phyloP scores from a whole-genome alignment of 2,113 vertebrate genomes.

The Eptesicus fuscus region DNA sequence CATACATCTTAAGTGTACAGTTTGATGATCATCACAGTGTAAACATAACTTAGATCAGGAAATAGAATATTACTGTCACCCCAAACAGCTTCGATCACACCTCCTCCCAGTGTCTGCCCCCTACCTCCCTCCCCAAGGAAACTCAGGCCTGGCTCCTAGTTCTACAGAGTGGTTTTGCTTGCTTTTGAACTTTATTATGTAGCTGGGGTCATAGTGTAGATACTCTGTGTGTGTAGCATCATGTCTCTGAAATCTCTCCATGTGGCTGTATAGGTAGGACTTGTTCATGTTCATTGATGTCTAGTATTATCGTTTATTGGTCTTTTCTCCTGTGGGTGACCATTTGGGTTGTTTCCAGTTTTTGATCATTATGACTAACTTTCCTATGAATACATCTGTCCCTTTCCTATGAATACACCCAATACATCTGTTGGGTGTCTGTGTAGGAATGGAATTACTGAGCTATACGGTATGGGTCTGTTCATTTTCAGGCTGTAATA shows the following conservation, averaged over 20 bases:
- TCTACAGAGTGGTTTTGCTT: neutral
- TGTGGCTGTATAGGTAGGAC: neutral
- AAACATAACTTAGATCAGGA: neutral
- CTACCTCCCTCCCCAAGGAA: neutral
- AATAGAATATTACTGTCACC: neutral
- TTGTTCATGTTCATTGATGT: neutral
- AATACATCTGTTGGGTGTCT: neutral
- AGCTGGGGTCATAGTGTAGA: neutral
- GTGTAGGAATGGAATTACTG: neutral
- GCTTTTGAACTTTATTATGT: neutral
- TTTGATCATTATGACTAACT: neutral
- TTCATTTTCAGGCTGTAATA: neutral
- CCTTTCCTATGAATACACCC: neutral
- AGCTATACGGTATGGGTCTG: neutral
- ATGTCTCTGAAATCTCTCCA: conserved; percentile 1
- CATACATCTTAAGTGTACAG: neutral
- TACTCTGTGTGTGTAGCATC: neutral
- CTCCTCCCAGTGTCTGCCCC: neutral
- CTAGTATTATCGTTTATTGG: neutral
- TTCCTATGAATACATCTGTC: neutral
- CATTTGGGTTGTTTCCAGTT: neutral
- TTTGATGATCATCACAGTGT: neutral
- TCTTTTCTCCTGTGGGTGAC: neutral
- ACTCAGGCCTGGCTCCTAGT: neutral
- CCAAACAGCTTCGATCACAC: neutral